Percentiles rank a stretch among this genome's conserved stretches.
Evolutionary conservation across 2,113 vertebrate genomes (phyloP).

Genomic region (Pseudopodoces humilis): DNA sequence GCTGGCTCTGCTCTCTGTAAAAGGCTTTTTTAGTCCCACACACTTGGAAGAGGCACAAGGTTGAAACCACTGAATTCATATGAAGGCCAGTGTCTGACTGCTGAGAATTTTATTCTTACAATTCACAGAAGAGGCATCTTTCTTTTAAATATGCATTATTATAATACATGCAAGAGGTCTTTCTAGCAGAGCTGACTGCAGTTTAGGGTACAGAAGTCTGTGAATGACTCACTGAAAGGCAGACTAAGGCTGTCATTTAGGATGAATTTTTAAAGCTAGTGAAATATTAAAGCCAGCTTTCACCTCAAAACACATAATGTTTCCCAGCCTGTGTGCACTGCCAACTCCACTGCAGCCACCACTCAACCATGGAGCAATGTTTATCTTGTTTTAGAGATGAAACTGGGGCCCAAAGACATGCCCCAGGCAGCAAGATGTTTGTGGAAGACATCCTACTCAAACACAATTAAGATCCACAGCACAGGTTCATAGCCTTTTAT

Average conservation of each 20-base stretch:
- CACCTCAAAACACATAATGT: background rate
- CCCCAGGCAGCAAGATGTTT: background rate
- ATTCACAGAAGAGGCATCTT: background rate
- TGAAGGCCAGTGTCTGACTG: background rate
- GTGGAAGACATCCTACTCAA: background rate
- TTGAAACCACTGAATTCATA: background rate
- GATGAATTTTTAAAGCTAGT: slow-evolving; percentile 41
- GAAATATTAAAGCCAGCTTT: slow-evolving; percentile 53
- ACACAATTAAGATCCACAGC: background rate
- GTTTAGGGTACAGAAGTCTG: background rate
- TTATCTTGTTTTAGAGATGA: background rate
- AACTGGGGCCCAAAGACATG: background rate
- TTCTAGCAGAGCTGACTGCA: background rate
- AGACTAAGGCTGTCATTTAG: background rate
- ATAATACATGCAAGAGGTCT: background rate
- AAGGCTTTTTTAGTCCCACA: background rate
- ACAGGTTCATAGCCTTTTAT: background rate
- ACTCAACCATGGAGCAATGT: background rate
- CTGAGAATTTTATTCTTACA: background rate
- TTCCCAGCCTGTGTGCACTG: background rate
- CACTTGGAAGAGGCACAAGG: background rate
- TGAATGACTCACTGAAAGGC: background rate
- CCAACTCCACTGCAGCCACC: background rate
- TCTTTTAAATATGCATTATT: background rate
- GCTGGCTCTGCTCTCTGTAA: background rate